Conservation (phyloP, 2,888 invertebrate genomes). For the Ypsolopha scabrella region DNA sequence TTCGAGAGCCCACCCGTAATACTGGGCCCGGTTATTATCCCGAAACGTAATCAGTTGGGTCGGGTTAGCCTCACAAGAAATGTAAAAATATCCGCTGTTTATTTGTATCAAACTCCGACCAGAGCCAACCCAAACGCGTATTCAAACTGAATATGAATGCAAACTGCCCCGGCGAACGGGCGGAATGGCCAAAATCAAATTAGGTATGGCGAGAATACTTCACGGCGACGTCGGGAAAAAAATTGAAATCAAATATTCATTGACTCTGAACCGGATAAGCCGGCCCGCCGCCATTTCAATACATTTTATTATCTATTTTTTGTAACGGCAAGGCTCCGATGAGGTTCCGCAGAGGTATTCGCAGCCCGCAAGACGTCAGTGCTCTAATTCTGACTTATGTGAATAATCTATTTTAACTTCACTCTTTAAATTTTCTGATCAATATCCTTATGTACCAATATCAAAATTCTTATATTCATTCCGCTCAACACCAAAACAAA, state of each 20-base stretch:
- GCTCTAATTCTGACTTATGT: conserved; percentile 20
- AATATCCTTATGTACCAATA: not conserved
- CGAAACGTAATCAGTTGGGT: conserved; percentile 65
- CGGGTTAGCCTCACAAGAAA: conserved; percentile 59
- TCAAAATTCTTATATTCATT: not conserved
- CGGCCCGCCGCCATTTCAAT: conserved; percentile 67
- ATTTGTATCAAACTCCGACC: conserved; percentile 65
- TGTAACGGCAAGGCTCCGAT: conserved; percentile 20
- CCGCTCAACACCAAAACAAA: not conserved
- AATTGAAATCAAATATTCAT: conserved; percentile 72
- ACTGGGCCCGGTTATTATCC: conserved; percentile 47
- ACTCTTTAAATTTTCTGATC: not conserved
- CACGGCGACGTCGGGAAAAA: conserved; percentile 66
- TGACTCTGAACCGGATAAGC: conserved; percentile 70
- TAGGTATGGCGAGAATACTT: conserved; percentile 70
- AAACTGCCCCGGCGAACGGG: conserved; percentile 65
- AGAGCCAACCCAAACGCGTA: conserved; percentile 66
- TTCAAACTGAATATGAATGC: conserved; percentile 69
- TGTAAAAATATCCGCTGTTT: conserved; percentile 69
- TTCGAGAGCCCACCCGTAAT: conserved; percentile 7
- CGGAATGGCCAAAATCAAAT: conserved; percentile 69
- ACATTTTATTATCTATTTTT: conserved; percentile 70
- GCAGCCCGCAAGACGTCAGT: conserved; percentile 21
- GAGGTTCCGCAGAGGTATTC: conserved; percentile 17
- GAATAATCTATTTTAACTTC: conserved; percentile 21